Conservation (phyloP, 92 coral and sea anemone genomes). For the Zoanthus gigantus region DNA sequence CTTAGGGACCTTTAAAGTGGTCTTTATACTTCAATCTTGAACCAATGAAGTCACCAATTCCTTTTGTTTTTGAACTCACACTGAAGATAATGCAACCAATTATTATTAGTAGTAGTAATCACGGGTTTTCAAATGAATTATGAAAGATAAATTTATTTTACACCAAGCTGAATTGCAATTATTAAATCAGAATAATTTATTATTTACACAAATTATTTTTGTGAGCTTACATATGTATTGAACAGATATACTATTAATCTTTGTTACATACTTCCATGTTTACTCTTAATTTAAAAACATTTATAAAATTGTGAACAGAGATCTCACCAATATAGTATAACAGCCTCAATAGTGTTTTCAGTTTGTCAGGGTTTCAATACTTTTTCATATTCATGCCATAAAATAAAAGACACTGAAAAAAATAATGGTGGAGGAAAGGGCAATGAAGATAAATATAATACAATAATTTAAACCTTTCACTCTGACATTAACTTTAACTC, state of each 20-base stretch:
- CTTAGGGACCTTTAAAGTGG: background rate
- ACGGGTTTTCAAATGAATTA: background rate
- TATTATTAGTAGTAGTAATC: background rate
- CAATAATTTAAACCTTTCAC: conserved; percentile 7
- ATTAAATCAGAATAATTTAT: background rate
- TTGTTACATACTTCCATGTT: background rate
- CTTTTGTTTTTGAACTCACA: conserved; percentile 1
- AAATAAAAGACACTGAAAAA: conserved; percentile 9
- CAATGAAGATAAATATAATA: conserved; percentile 9
- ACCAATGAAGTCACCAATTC: background rate
- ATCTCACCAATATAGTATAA: background rate
- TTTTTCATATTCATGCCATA: background rate
- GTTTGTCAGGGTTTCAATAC: background rate
- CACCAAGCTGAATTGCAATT: background rate
- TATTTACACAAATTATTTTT: background rate
- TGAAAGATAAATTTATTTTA: background rate
- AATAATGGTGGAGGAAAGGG: background rate
- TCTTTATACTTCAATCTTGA: background rate
- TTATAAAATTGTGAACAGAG: conserved; percentile 11
- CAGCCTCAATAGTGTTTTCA: conserved; percentile 4
- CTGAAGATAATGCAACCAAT: background rate
- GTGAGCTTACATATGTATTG: background rate
- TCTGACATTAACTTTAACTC: conserved; percentile 14
- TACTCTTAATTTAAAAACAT: conserved; percentile 8
- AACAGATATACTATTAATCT: background rate